Percentiles rank a stretch among this genome's conserved stretches.
These are phyloP conservation scores for Sciaenops ocellatus DNA, from an alignment of 2,797 vertebrate genomes.

Conservation along the genomic window DNA sequence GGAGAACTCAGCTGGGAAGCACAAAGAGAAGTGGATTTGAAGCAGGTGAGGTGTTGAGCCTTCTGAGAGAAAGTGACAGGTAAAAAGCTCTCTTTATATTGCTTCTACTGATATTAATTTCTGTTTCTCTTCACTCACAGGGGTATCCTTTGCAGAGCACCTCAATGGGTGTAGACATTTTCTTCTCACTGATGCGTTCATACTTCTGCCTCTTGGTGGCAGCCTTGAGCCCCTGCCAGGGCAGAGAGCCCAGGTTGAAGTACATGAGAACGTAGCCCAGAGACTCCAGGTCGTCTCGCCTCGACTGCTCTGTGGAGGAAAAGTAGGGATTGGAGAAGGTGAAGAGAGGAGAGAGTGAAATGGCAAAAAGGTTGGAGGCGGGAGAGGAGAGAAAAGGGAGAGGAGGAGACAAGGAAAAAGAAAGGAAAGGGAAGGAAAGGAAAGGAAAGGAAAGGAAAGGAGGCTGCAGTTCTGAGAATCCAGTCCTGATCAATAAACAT, in stretches of 20 bases:
- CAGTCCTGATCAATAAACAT: slow-evolving; percentile 15
- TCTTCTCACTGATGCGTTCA: slow-evolving; percentile 97
- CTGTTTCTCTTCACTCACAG: slow-evolving; percentile 85
- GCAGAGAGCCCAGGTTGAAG: slow-evolving; percentile 97
- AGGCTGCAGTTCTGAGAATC: slow-evolving; percentile 3
- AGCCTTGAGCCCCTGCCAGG: slow-evolving; percentile 98
- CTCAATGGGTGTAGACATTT: slow-evolving; percentile 98
- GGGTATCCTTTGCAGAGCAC: slow-evolving; percentile 97
- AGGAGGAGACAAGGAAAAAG: not conserved
- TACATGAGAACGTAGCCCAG: slow-evolving; percentile 98
- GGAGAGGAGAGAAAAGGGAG: not conserved
- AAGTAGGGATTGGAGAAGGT: not conserved
- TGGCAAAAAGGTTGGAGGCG: not conserved
- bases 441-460: not conserved
- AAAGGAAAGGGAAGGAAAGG: not conserved
- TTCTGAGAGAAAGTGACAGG: not conserved
- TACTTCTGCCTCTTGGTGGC: slow-evolving; percentile 98
- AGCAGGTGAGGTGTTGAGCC: not conserved
- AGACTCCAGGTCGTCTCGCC: slow-evolving; percentile 96
- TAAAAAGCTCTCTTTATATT: not conserved
- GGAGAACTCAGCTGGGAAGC: slow-evolving; percentile 92
- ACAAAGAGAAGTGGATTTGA: not conserved
- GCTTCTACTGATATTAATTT: not conserved
- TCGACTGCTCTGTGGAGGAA: slow-evolving; percentile 91
- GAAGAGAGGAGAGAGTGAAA: not conserved